Base-by-base conservation (phyloP, 92 coral and sea anemone species). In the Scolanthus callimorphus region DNA sequence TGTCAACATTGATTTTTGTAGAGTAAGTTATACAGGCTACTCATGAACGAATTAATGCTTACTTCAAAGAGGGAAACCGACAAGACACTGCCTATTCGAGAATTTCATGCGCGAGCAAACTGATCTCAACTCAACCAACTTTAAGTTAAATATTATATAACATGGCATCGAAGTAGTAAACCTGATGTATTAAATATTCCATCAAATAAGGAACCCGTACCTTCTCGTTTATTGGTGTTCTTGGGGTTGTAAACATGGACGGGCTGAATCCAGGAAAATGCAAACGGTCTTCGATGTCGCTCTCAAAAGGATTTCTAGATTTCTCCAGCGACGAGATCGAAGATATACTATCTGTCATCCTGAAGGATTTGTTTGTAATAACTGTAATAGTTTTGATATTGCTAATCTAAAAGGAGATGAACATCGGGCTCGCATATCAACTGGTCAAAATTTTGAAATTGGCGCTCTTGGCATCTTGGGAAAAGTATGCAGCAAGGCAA, bases 251-350 rank as follows among this genome's bases (percentile, higher is more conserved):
- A 57, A 94, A 94, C 83, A 94, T 94, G 17, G 99, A 92, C 49
- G 98, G 99, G 51, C 99, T 94, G 31, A 86, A 84, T 0, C 90
- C 90, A 20, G 99, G 99, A 31, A 76, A 79, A 63, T 94, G 84
- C 13, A 72, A 49, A 24, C 85, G 82, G 9, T 78, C 90, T 59
- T 91, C 91, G 1, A 26, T 22, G 29, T 67, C 81, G 54, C 79
- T 87, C 31, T 91, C 97, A 60, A 91, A 91, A 13, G 97, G 97
- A 84, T 91, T 91, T 66, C 79, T 74, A 3, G 97, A 87, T 13
- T 83, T 27, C 34, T 91, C 88, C 26, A 83, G 51, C 25, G 80
- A 87, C 6, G 97, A 91, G 25, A 84, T 62, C n/a, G 92, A 63
- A 28, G 63, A 66, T 59, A 73, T 43, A 50, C 83, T 87, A 11